These are phyloP conservation scores for Nomada lathburiana DNA, from an alignment of 2,888 invertebrate genomes.

Conservation along the genomic window DNA sequence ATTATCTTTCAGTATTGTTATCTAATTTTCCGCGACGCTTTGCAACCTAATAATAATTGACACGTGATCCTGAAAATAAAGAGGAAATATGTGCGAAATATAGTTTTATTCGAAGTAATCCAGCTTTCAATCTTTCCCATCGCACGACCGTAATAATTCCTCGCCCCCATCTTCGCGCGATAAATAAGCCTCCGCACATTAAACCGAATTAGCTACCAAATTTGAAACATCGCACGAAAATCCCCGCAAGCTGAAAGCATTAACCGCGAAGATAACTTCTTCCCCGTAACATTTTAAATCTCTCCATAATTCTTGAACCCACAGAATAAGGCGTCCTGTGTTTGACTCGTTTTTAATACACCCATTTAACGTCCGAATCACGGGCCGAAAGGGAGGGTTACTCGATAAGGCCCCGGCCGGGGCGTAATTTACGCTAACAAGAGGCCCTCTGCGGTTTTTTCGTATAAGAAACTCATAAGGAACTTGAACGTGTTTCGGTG, in stretches of 20 bases:
- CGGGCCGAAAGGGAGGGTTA: too few species aligned
- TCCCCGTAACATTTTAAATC: neutral
- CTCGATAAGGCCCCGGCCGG: neutral
- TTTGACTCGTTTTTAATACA: conserved; percentile 1
- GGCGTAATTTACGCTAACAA: conserved; percentile 38
- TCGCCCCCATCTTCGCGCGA: too few species aligned
- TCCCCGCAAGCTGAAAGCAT: neutral
- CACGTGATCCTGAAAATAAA: neutral
- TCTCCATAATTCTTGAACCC: neutral
- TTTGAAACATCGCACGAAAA: too few species aligned
- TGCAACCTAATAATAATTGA: too few species aligned
- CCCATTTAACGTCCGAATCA: conserved; percentile 4
- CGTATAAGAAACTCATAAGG: conserved; percentile 30
- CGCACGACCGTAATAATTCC: too few species aligned
- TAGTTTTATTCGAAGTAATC: too few species aligned
- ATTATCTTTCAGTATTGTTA: neutral
- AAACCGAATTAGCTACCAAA: neutral
- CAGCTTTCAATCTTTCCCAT: too few species aligned
- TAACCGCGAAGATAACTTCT: neutral
- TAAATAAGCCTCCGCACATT: too few species aligned
- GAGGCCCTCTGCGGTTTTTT: conserved; percentile 8
- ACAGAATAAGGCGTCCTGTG: neutral
- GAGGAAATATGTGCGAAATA: too few species aligned
- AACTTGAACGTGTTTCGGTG: conserved; percentile 12
- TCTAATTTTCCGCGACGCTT: too few species aligned